phyloP scores from a whole-genome alignment of 2,888 invertebrate species.

The Eudasyphora cyanicolor region DNA sequence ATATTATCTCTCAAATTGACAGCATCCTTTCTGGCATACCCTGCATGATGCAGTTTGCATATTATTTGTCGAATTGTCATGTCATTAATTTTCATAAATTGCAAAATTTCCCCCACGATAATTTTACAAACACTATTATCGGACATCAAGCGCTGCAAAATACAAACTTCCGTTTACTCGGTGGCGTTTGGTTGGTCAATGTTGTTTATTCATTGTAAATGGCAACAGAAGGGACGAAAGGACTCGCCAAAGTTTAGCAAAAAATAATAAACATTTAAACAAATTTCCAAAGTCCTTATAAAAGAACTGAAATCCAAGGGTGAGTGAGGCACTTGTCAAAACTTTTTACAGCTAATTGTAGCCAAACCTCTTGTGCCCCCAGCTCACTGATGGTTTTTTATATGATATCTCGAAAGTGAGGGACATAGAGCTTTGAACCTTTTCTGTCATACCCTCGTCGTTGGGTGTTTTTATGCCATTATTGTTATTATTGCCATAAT shows the following conservation, averaged over 20 bases:
- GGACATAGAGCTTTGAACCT: not conserved
- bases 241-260: not conserved
- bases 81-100: conserved; percentile 60
- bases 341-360: not conserved
- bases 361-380: not conserved
- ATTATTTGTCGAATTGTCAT: conserved; percentile 59
- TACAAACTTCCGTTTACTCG: conserved; percentile 20
- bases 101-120: conserved; percentile 46
- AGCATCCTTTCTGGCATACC: not conserved
- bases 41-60: conserved; percentile 18
- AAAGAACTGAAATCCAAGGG: not conserved
- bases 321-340: not conserved
- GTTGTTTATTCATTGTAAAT: not conserved
- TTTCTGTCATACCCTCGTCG: not conserved
- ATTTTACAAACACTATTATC: not conserved
- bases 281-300: not conserved
- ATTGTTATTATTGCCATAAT: conserved; percentile 49
- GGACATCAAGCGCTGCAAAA: conserved; percentile 22
- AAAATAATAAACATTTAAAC: not conserved
- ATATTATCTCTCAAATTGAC: not conserved
- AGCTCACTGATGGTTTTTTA: too few species aligned
- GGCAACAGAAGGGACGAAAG: not conserved
- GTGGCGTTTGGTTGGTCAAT: not conserved
- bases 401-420: too few species aligned
- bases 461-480: not conserved